Evolutionary conservation across 2,113 vertebrate species (phyloP), one percentile per base, ranked within the genome.

Genomic region (Crotalus horridus): DNA sequence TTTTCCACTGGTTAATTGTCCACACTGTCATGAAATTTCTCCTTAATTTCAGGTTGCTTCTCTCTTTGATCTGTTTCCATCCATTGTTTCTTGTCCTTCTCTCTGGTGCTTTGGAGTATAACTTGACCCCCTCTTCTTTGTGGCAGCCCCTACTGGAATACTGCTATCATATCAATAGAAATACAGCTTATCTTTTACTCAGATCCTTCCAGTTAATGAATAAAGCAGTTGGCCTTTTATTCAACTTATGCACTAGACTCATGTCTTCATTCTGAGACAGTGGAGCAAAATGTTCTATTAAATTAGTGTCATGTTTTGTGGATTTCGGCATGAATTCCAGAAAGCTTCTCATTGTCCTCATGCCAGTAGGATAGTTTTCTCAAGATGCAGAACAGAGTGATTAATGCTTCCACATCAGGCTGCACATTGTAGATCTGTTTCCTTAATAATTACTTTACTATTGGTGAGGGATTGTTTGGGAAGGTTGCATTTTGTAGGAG

Each of bases 381-480:
- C 10, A 74, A 58, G 88, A 89, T 85, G 43, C 39, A 21, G 64
- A 81, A 89, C 74, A 90, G 69, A 53, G 89, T 90, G 94, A 92
- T 55, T 81, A 74, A 3, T 90, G 3, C 0, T 59, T 46, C 10
- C 64, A 26, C 89, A 94, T 15, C 54, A 48, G 74, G 53, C 90
- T 64, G 6, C 0, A 1, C 2, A 1, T n/a, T 53, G 23, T 92
- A 93, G 92, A 94, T 11, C 10, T 93, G 3, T 26, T 48, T 86
- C 33, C 89, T 95, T 88, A 89, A n/a, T 43, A 89, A 93, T 81
- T 64, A 94, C 23, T 81, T 94, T 89, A 95, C 54, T 59, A 91
- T 20, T 89, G 85, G 5, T 61, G n/a, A 64, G 21, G 69, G 43
- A 23, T 26, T 94, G 21, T 33, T 90, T 91, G 89, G 93, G 94